A percentile compares a stretch with the other conserved stretches of the same genome.
Conservation (phyloP, 53 echinoderm and acorn worm species). For the Paelopatides confundens region DNA sequence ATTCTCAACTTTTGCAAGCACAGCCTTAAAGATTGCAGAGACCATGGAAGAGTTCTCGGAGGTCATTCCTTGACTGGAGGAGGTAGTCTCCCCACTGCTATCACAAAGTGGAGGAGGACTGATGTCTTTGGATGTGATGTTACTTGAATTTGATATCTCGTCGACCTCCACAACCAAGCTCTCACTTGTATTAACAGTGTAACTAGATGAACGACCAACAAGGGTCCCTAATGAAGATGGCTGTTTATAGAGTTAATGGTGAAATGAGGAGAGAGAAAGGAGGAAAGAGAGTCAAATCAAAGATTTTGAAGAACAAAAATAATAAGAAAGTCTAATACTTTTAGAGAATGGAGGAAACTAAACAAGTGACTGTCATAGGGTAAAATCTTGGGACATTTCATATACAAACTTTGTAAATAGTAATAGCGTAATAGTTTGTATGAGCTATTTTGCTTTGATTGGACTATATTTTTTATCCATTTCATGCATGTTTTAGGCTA, state of each 20-base stretch:
- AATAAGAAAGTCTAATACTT: too few species aligned
- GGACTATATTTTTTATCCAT: too few species aligned
- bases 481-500: too few species aligned
- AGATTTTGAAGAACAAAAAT: too few species aligned
- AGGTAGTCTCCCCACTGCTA: background rate
- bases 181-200: background rate
- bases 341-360: too few species aligned
- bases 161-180: background rate
- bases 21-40: background rate
- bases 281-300: too few species aligned
- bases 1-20: background rate
- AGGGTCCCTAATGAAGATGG: background rate
- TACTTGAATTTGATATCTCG: background rate
- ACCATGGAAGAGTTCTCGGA: background rate
- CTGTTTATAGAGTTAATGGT: background rate
- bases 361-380: too few species aligned
- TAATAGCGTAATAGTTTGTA: too few species aligned
- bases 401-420: too few species aligned
- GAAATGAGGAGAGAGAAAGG: background rate
- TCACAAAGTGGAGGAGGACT: background rate
- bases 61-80: background rate
- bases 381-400: too few species aligned
- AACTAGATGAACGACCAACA: background rate
- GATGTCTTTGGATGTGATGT: background rate
- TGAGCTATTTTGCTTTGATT: too few species aligned